These are phyloP conservation scores for Holacanthella duospinosa DNA, from an alignment of 2,888 invertebrate species.

Conservation along the genomic window DNA sequence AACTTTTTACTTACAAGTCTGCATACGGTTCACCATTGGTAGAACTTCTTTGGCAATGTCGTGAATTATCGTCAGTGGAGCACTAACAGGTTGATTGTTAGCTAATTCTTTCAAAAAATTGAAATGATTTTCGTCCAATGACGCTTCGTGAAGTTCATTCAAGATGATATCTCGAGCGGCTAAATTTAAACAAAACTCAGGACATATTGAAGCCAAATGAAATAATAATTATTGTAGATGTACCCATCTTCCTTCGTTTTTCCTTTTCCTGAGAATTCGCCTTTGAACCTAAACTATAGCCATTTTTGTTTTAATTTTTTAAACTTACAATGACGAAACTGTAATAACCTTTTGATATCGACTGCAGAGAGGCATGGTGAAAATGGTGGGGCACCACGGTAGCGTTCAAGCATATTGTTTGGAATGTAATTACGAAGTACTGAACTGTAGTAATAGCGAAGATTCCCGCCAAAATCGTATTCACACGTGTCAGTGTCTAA, in stretches of 20 bases:
- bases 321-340: background rate
- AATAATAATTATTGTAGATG: no score
- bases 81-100: conserved; percentile 19
- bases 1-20: conserved; percentile 15
- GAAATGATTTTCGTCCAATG: conserved; percentile 24
- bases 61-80: conserved; percentile 24
- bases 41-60: conserved; percentile 18
- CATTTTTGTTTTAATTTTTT: no score
- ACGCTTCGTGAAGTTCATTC: conserved; percentile 14
- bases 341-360: conserved; percentile 20
- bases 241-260: background rate
- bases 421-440: conserved; percentile 18
- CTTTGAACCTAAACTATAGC: background rate
- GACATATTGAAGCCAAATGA: no score
- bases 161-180: conserved; percentile 15
- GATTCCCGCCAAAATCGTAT: conserved; percentile 26
- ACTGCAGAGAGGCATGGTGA: conserved; percentile 20
- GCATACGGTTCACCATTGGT: conserved; percentile 21
- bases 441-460: conserved; percentile 28
- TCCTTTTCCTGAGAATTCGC: background rate
- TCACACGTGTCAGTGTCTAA: conserved; percentile 18
- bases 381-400: conserved; percentile 14
- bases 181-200: background rate
- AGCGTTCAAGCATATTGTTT: conserved; percentile 30
- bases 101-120: conserved; percentile 23